phyloP scores from a whole-genome alignment of 2,797 vertebrate species.

The Cuculus canorus region DNA sequence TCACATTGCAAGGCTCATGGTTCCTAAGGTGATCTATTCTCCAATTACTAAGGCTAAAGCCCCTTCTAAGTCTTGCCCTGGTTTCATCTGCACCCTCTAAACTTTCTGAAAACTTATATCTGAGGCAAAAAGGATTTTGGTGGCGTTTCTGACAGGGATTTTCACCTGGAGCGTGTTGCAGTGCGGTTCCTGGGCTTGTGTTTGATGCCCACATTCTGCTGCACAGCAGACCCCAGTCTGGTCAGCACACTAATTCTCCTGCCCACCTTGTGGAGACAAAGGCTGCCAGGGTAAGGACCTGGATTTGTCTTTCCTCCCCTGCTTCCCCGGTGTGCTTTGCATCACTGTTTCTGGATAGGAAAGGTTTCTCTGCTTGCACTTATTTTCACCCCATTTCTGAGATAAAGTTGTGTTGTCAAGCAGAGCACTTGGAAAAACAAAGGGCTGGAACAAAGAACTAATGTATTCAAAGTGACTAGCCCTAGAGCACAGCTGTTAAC shows the following conservation, averaged over 20 bases:
- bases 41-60: neutral
- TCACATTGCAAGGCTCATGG: neutral
- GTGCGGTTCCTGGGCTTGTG: neutral
- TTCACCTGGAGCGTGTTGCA: neutral
- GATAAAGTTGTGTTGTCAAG: constrained; percentile 24
- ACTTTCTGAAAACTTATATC: neutral
- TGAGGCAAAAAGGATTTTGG: neutral
- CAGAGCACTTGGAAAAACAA: constrained; percentile 62
- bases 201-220: neutral
- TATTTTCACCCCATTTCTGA: constrained; percentile 24
- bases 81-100: neutral
- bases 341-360: neutral
- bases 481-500: constrained; percentile 51
- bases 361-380: neutral
- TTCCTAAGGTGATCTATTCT: neutral
- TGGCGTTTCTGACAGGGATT: neutral
- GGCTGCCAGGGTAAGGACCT: neutral
- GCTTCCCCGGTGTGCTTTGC: neutral
- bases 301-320: neutral
- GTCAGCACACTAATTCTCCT: neutral
- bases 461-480: constrained; percentile 30
- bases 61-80: neutral
- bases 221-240: neutral
- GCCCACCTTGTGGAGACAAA: neutral
- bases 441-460: constrained; percentile 40